Conservation (phyloP, 2,797 vertebrate genomes). For the Myotis pilosus region DNA sequence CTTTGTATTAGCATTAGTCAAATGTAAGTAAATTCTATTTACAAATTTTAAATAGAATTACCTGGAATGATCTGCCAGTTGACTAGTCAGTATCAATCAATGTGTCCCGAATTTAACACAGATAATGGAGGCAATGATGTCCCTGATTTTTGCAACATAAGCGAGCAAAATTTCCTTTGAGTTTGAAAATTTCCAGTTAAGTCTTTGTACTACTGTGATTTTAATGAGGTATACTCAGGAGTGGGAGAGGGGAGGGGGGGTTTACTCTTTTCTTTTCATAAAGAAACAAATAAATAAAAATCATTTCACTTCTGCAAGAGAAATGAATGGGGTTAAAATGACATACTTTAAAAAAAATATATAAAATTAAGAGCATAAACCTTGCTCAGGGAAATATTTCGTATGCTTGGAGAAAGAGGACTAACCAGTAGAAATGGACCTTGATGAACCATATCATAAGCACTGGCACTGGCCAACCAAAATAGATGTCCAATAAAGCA, state of each 20-base stretch:
- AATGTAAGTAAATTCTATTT: neutral
- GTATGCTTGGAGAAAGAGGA: neutral
- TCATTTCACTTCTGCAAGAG: neutral
- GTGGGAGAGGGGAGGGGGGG: neutral
- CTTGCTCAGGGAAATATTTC: neutral
- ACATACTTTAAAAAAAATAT: neutral
- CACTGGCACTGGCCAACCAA: neutral
- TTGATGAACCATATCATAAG: neutral
- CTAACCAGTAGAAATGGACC: neutral
- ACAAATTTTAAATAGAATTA: slow-evolving; percentile 26
- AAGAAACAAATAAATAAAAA: slow-evolving; percentile 34
- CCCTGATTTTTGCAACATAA: neutral
- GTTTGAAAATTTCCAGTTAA: slow-evolving; percentile 40
- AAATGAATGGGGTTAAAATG: neutral
- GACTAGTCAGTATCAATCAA: neutral
- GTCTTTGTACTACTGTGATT: neutral
- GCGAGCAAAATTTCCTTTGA: slow-evolving; percentile 13
- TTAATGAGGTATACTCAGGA: neutral
- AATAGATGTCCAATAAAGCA: neutral
- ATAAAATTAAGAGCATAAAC: slow-evolving; percentile 18
- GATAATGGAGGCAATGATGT: neutral
- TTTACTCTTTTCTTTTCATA: slow-evolving; percentile 27
- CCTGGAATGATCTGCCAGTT: slow-evolving; percentile 13
- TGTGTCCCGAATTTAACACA: slow-evolving; percentile 9
- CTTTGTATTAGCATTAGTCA: slow-evolving; percentile 55